Evolutionary conservation across 2,888 invertebrate genomes (phyloP), one percentile per base, ranked within the genome.

Genomic region (Leptopilina syphax): DNA sequence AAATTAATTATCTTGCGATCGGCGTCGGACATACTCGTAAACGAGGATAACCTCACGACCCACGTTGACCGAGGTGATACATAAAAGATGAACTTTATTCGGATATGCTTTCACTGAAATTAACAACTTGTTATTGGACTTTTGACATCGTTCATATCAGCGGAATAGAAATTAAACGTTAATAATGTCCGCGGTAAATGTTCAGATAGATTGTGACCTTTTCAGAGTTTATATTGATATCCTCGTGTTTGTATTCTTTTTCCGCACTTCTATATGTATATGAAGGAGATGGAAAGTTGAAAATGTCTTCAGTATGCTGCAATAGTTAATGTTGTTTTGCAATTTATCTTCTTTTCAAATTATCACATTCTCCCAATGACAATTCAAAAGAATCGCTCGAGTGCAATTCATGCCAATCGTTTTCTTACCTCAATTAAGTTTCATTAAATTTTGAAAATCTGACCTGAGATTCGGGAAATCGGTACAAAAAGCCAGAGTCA

Each of bases 21-120:
- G 73, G 34, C 4, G 34, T 1, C 34, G 54, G 27, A 9, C 57
- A 57, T 13, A 41, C 41, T 73, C n/a, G n/a, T 73, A 57, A 60
- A 73, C 57, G 73, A 57, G 57, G 73, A 73, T 73, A 73, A 73
- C 57, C 73, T 73, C 57, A n/a, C n/a, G 73, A 73, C 73, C 57
- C 57, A 57, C n/a, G 57, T 9, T 73, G 18, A 60, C 73, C 57
- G 57, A 10, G 41, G 41, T 60, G 73, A 57, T 57, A 60, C 57
- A 73, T 73, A 18, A 60, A 57, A 73, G 73, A 41, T 41, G 73
- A 73, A 73, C 73, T 73, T 73, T 73, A 73, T 73, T 57, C 73
- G 73, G 34, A 34, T 68, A 13, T n/a, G 34, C 57, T 66, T 70
- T 73, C 57, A n/a, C 41, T 57, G 54, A 73, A 73, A 73, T 73